A percentile compares a stretch with the other conserved stretches of the same genome.
Evolutionary conservation across 2,113 vertebrate species (phyloP).

Genomic region (Sarotherodon lohbergeri): DNA sequence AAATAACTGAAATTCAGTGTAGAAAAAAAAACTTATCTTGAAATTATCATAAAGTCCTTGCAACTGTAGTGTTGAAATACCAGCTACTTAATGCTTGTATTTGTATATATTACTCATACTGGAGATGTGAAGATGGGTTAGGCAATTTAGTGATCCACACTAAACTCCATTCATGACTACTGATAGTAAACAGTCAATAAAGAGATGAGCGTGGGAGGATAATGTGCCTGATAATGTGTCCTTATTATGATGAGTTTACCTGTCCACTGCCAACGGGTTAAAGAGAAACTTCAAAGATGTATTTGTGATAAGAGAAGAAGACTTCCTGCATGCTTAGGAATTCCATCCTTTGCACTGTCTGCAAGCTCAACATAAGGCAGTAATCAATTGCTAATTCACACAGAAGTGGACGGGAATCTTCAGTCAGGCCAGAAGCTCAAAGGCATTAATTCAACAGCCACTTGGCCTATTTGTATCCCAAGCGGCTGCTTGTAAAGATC

Average conservation of each 20-base stretch:
- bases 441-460: slow-evolving; percentile 70
- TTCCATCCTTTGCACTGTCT: slow-evolving; percentile 48
- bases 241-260: slow-evolving; percentile 6
- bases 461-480: slow-evolving; percentile 64
- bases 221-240: slow-evolving; percentile 6
- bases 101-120: background rate
- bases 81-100: background rate
- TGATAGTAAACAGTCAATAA: slow-evolving; percentile 26
- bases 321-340: slow-evolving; percentile 25
- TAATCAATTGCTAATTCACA: slow-evolving; percentile 72
- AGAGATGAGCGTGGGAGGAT: slow-evolving; percentile 42
- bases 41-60: background rate
- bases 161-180: background rate
- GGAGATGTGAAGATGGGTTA: background rate
- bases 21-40: background rate
- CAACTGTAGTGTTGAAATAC: background rate
- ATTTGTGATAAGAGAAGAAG: slow-evolving; percentile 16
- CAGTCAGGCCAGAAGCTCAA: slow-evolving; percentile 54
- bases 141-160: background rate
- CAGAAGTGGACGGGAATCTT: slow-evolving; percentile 62
- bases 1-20: background rate
- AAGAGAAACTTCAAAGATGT: slow-evolving; percentile 8
- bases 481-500: slow-evolving; percentile 65
- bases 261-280: background rate
- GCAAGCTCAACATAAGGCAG: slow-evolving; percentile 48